A percentile compares a stretch with the other conserved stretches of the same genome.
Evolutionary conservation across 2,797 vertebrate species (phyloP).

Genomic region (Pseudochromis fuscus): DNA sequence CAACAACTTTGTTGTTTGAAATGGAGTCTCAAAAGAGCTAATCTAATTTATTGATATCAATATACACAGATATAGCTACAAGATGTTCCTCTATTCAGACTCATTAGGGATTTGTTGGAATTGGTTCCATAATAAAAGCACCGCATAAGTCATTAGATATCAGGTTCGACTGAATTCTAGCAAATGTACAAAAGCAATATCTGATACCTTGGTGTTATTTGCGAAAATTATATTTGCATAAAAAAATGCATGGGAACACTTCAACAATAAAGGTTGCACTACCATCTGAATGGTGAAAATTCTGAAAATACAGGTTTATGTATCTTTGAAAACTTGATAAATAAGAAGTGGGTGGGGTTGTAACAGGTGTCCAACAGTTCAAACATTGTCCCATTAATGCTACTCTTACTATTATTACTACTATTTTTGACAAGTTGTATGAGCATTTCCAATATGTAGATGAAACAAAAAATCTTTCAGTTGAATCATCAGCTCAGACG

Average conservation of each 20-base stretch:
- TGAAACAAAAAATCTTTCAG: neutral
- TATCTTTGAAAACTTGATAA: slow-evolving; percentile 34
- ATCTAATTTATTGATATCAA: slow-evolving; percentile 20
- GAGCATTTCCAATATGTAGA: neutral
- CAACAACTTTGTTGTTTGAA: slow-evolving; percentile 33
- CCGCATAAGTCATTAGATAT: slow-evolving; percentile 18
- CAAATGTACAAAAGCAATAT: slow-evolving; percentile 75
- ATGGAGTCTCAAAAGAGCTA: slow-evolving; percentile 13
- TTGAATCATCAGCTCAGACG: neutral
- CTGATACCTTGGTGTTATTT: slow-evolving; percentile 33
- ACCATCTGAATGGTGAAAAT: slow-evolving; percentile 39
- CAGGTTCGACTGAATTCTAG: slow-evolving; percentile 44
- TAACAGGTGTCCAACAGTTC: slow-evolving; percentile 6
- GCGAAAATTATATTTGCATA: slow-evolving; percentile 41
- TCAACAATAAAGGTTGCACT: slow-evolving; percentile 44
- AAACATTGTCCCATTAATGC: slow-evolving; percentile 11
- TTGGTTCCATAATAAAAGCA: slow-evolving; percentile 16
- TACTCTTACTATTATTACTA: no score
- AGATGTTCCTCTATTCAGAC: slow-evolving; percentile 10
- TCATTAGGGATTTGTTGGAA: slow-evolving; percentile 16
- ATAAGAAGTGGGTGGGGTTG: slow-evolving; percentile 21
- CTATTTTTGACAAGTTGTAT: slow-evolving; percentile 5
- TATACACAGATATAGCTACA: slow-evolving; percentile 13
- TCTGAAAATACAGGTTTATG: slow-evolving; percentile 6
- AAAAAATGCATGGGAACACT: slow-evolving; percentile 34